Percentiles rank a stretch among this genome's conserved stretches.
Evolutionary conservation across 2,888 invertebrate genomes (phyloP).

Genomic region (Tipula confusa): DNA sequence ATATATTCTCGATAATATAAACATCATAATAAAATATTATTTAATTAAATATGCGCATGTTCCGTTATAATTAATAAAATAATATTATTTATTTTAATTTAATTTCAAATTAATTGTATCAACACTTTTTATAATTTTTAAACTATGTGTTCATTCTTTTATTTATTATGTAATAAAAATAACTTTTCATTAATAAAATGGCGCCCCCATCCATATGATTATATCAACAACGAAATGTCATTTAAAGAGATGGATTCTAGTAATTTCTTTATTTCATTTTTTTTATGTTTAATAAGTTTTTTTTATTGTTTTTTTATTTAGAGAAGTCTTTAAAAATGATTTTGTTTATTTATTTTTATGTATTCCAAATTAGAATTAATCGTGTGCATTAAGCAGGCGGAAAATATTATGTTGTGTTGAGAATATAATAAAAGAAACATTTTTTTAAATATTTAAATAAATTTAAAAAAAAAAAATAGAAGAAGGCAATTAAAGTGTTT

Average conservation of each 20-base stretch:
- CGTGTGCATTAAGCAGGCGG: neutral
- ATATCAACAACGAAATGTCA: neutral
- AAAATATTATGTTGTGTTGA: conserved; percentile 7
- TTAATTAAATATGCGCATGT: conserved; percentile 5
- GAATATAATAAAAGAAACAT: neutral
- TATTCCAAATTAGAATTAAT: conserved; percentile 9
- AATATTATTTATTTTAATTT: neutral
- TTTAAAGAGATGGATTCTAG: neutral
- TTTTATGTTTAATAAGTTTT: neutral
- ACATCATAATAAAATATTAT: neutral
- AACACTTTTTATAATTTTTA: neutral
- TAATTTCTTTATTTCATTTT: neutral
- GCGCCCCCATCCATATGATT: neutral
- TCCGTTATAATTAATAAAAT: neutral
- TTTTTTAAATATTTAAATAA: neutral
- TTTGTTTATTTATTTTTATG: neutral
- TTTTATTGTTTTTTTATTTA: neutral
- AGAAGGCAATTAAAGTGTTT: neutral
- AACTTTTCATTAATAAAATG: neutral
- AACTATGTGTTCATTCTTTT: neutral
- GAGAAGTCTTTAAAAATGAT: neutral
- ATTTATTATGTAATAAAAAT: conserved; percentile 5
- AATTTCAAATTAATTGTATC: neutral
- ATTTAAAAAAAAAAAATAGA: neutral
- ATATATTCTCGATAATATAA: neutral